A percentile compares a stretch with the other conserved stretches of the same genome.
Evolutionary conservation across 2,888 invertebrate species (phyloP).

Genomic region (Abrostola tripartita): DNA sequence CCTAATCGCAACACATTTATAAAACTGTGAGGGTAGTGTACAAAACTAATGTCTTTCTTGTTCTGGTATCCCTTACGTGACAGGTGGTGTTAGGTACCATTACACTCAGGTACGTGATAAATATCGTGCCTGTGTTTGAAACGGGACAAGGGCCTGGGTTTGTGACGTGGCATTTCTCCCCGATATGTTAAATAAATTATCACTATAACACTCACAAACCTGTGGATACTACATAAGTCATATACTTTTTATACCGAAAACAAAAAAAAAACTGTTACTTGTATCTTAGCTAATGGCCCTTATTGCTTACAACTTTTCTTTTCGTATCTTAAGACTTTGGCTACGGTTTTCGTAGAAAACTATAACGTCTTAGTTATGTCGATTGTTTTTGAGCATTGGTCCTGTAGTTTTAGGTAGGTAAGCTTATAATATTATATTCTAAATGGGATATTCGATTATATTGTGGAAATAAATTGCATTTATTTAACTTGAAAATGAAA

Average conservation of each 20-base stretch:
- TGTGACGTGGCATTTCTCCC: constrained; percentile 10
- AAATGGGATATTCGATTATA: not conserved
- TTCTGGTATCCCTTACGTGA: not conserved
- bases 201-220: too few species aligned
- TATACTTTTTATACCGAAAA: too few species aligned
- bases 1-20: not conserved
- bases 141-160: not conserved
- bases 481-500: not conserved
- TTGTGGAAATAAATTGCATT: not conserved
- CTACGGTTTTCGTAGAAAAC: too few species aligned
- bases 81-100: constrained; percentile 10
- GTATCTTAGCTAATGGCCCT: too few species aligned
- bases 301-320: too few species aligned
- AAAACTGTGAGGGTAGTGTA: not conserved
- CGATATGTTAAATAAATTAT: constrained; percentile 4
- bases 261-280: too few species aligned
- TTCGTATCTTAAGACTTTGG: too few species aligned
- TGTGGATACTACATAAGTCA: too few species aligned
- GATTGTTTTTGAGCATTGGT: too few species aligned
- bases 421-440: too few species aligned
- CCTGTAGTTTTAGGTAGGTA: too few species aligned
- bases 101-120: constrained; percentile 14
- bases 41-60: not conserved
- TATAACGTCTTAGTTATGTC: too few species aligned
- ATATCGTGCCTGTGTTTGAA: constrained; percentile 17